Base-by-base conservation (phyloP, 1,140 invertebrate genomes). In the Conus ventricosus region DNA sequence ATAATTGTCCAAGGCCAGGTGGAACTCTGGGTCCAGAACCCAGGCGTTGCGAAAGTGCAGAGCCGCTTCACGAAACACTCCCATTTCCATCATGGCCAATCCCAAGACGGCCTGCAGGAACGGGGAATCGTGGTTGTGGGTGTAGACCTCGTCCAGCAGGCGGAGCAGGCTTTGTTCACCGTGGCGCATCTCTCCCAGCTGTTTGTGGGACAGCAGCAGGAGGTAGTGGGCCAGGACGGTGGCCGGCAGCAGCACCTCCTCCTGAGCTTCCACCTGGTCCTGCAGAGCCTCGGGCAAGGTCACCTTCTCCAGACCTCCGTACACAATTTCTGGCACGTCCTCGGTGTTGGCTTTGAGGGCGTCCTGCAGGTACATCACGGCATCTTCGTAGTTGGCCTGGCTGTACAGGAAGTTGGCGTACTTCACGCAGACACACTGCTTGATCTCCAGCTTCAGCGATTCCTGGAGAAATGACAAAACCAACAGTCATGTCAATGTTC, bases 361-460 rank as follows among this genome's bases (percentile, higher is more conserved):
- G 80, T 92, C 92, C 76, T 92, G 87, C 76, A 94, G 88, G 88
- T 93, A 91, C 88, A 92, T 84, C n/a, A 93, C 88, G 5, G 93
- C 93, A 88, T 93, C 92, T 5, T 93, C 92, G 91, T 93, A 94
- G 88, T 94, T 92, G 71, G 90, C 92, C 85, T 94, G 94, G 87
- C 92, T 93, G 87, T 92, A 94, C 81, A 94, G 87, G 88, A 94
- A 94, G 90, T 92, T 94, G 78, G 93, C 93, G 91, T 94, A 94
- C 84, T 94, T 94, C 5, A 94, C 92, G 91, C 91, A 91, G 4
- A 94, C 92, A 88, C 92, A 92, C 17, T 91, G 89, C 76, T 93
- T 93, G 51, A 91, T 90, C 39, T 94, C 93, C 63, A 94, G 87
- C 54, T 90, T 89, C 11, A 94, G 55, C 53, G 94, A 93, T 82